Evolutionary conservation across 2,797 vertebrate genomes (phyloP).

Genomic region (Heterohyrax brucei): DNA sequence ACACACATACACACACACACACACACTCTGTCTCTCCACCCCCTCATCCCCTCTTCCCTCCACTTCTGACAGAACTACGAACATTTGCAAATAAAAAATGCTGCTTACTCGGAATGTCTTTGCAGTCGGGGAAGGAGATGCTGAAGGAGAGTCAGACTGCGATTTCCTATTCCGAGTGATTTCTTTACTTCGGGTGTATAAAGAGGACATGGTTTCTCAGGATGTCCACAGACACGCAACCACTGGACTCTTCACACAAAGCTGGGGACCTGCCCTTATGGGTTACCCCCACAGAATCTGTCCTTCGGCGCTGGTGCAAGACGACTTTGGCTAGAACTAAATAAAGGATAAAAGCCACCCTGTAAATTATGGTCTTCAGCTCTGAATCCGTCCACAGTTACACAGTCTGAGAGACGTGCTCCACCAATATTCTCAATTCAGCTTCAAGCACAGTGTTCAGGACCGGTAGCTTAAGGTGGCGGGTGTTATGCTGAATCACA

Average conservation of each 20-base stretch:
- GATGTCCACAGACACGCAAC: conserved; percentile 66
- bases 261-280: conserved; percentile 62
- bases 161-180: conserved; percentile 96
- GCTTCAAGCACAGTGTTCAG: conserved; percentile 81
- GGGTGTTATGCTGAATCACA: conserved; percentile 74
- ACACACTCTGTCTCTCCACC: not conserved
- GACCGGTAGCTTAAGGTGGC: conserved; percentile 58
- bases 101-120: conserved; percentile 97
- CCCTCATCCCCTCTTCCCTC: not conserved
- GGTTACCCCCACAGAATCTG: conserved; percentile 73
- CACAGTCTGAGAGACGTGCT: conserved; percentile 72
- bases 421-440: conserved; percentile 80
- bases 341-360: conserved; percentile 77
- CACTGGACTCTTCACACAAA: conserved; percentile 77
- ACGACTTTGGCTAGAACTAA: conserved; percentile 77
- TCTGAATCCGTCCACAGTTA: conserved; percentile 73
- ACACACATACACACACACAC: not conserved
- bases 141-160: conserved; percentile 96
- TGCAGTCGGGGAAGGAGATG: conserved; percentile 96
- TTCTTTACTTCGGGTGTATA: conserved; percentile 96
- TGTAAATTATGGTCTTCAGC: conserved; percentile 80
- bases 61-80: conserved; percentile 33
- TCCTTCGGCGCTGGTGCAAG: conserved; percentile 71
- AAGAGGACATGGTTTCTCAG: conserved; percentile 93
- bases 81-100: conserved; percentile 88